Percentiles rank a stretch among this genome's conserved stretches.
Conservation (phyloP, 2,113 vertebrate species). For the Serilophus lunatus region DNA sequence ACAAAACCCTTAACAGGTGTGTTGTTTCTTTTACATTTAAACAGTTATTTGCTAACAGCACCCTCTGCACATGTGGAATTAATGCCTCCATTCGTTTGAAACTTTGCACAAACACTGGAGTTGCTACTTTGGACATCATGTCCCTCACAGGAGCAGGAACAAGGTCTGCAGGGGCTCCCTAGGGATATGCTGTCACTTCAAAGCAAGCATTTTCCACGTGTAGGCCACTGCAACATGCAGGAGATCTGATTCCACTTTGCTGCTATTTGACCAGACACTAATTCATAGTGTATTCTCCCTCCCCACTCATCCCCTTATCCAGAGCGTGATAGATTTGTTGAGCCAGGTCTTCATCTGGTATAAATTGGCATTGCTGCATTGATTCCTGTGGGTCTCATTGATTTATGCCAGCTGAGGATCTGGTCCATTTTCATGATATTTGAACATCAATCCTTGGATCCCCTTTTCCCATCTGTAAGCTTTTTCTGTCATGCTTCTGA, state of each 20-base stretch:
- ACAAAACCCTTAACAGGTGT: not conserved
- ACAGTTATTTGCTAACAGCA: not conserved
- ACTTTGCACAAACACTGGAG: accelerated
- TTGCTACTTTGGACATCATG: accelerated
- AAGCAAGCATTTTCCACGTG: not conserved
- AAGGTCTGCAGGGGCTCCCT: not conserved
- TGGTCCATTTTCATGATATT: slow-evolving; percentile 7
- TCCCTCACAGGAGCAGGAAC: not conserved
- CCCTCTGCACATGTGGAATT: not conserved
- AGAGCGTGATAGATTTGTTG: not conserved
- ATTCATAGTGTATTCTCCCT: not conserved
- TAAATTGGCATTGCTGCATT: not conserved
- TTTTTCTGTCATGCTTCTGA: not conserved
- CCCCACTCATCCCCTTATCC: not conserved
- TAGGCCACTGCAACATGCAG: not conserved
- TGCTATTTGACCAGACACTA: not conserved
- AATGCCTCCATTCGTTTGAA: not conserved
- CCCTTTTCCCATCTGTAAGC: not conserved
- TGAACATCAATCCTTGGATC: not conserved
- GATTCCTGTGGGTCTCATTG: not conserved
- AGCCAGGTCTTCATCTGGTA: not conserved
- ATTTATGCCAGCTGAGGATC: slow-evolving; percentile 9
- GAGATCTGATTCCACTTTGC: not conserved
- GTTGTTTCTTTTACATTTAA: not conserved
- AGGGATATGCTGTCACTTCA: not conserved